Evolutionary conservation across 2,113 vertebrate genomes (phyloP).

Genomic region (Sinocyclocheilus anshuiensis): DNA sequence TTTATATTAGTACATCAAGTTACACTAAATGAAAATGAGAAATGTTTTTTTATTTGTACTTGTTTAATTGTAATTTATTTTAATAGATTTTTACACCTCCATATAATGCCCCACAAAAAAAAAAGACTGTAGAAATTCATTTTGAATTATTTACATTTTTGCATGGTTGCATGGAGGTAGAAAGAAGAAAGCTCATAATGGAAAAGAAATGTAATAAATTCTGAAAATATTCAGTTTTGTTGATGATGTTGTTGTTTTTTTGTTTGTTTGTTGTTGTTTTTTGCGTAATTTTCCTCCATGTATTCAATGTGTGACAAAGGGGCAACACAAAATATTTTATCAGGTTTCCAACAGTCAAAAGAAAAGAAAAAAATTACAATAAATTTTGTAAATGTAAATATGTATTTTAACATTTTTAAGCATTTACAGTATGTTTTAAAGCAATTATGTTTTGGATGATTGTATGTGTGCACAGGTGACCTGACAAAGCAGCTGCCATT

Average conservation of each 20-base stretch:
- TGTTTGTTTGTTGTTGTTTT: too few relatives aligned
- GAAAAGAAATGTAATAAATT: not conserved
- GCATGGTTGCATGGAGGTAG: not conserved
- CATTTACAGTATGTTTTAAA: not conserved
- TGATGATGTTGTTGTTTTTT: too few relatives aligned
- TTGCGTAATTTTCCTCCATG: not conserved
- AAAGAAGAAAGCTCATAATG: not conserved
- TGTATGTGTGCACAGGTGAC: conserved; percentile 67
- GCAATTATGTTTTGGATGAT: not conserved
- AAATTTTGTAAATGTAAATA: too few relatives aligned
- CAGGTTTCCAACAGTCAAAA: not conserved
- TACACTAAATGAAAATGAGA: not conserved
- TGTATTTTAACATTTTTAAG: not conserved
- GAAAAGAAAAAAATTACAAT: too few relatives aligned
- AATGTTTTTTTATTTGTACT: not conserved
- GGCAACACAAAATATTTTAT: not conserved
- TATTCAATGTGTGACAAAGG: not conserved
- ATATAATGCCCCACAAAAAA: too few relatives aligned
- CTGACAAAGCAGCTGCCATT: conserved; percentile 92
- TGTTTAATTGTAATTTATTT: not conserved
- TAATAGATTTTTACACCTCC: not conserved
- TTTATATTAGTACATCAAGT: not conserved
- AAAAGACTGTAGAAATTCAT: not conserved
- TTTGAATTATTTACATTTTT: not conserved
- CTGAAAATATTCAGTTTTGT: too few relatives aligned